Evolutionary conservation across 2,113 vertebrate species (phyloP), one percentile per base, ranked within the genome.

Genomic region (Thunnus maccoyii): DNA sequence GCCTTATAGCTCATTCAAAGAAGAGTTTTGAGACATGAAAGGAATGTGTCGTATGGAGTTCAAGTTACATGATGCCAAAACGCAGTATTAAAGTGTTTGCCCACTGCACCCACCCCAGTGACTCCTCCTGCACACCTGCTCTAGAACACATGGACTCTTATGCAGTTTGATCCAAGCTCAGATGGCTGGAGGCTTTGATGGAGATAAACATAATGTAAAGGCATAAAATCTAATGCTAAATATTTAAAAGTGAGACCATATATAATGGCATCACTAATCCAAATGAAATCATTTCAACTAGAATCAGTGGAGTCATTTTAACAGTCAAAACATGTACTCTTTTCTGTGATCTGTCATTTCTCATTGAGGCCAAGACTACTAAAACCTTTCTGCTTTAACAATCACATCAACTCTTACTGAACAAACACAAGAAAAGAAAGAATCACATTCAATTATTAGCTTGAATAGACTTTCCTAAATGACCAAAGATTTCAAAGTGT

Each of bases 31-130:
- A 89, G 66, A 80, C 65, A 54, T 74, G 72, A 75, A 73, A 82
- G 87, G 90, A 91, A 91, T 93, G 91, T 93, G 86, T 71, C 4
- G 51, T 50, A 55, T 61, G 67, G 60, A 76, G 74, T 82, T 86
- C 67, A 87, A 85, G 78, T 89, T 86, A 88, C 58, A 88, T 58
- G 13, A 92, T 91, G 92, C 90, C 92, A 93, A 94, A 91, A 92
- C 88, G 87, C 89, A 91, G 89, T 91, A 91, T 91, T 90, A 78
- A 87, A 88, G 82, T 67, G 82, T 90, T 88, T 76, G 64, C 63
- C 86, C 80, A 57, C 75, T 72, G 64, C 68, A 74, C 56, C 50
- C 78, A 27, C 65, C 62, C 75, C 64, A n/a, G 36, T 64, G 65
- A 62, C 71, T 84, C 71, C 41, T 74, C 54, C 46, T 54, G 17